Evolutionary conservation across 1,140 invertebrate species (phyloP).

Genomic region (Chlorops oryzae): DNA sequence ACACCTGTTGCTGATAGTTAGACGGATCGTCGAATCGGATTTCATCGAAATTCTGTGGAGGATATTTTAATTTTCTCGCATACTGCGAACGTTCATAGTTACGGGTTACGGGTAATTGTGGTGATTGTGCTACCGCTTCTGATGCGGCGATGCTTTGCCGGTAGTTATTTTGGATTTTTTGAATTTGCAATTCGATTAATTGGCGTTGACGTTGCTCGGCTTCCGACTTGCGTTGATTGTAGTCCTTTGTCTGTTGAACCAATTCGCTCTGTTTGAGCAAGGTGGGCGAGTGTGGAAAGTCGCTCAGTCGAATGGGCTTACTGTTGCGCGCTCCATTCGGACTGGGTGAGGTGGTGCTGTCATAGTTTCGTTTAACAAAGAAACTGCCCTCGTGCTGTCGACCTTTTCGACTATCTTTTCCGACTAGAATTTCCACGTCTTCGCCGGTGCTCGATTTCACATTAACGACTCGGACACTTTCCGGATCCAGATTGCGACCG

Average conservation of each 20-base stretch:
- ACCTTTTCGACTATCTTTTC: slow-evolving; percentile 51
- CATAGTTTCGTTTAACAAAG: slow-evolving; percentile 47
- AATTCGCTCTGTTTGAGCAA: slow-evolving; percentile 35
- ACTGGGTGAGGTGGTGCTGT: slow-evolving; percentile 4
- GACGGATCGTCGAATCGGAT: too few relatives aligned
- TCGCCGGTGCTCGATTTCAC: slow-evolving; percentile 68
- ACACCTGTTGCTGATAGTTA: too few relatives aligned
- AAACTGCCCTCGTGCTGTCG: slow-evolving; percentile 29
- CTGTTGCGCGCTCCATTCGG: slow-evolving; percentile 13
- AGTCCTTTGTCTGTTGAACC: slow-evolving; percentile 24
- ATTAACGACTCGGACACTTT: slow-evolving; percentile 66
- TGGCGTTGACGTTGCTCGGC: slow-evolving; percentile 36
- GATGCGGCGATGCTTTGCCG: too few relatives aligned
- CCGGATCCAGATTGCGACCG: slow-evolving; percentile 66
- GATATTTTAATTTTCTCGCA: too few relatives aligned
- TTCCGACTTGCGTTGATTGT: slow-evolving; percentile 30
- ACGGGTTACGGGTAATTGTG: too few relatives aligned
- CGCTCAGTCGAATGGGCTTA: not conserved
- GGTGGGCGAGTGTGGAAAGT: slow-evolving; percentile 31
- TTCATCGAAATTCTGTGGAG: too few relatives aligned
- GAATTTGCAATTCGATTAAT: slow-evolving; percentile 31
- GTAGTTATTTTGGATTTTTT: slow-evolving; percentile 34
- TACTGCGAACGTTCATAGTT: too few relatives aligned
- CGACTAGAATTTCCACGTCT: slow-evolving; percentile 69
- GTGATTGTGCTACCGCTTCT: too few relatives aligned